These are phyloP conservation scores for Geophilus truncorum DNA, from an alignment of 2,888 invertebrate genomes.

Conservation along the genomic window DNA sequence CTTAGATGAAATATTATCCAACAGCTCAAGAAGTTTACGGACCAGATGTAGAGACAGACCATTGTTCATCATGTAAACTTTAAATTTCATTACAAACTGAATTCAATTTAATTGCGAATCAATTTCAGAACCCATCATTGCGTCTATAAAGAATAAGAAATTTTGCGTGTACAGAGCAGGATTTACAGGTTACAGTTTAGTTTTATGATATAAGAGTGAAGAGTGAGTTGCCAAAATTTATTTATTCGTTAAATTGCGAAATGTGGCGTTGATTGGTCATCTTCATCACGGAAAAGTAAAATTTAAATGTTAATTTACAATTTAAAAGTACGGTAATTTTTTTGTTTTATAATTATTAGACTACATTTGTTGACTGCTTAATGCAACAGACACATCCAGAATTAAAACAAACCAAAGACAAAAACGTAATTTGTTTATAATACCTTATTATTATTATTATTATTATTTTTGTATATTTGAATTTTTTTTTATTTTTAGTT, in stretches of 20 bases:
- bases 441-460: neutral
- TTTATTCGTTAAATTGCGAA: constrained; percentile 56
- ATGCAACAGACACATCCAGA: constrained; percentile 96
- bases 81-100: neutral
- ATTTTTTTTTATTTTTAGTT: constrained; percentile 47
- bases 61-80: constrained; percentile 70
- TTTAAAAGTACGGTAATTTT: neutral
- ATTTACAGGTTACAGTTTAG: constrained; percentile 90
- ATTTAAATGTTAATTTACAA: neutral
- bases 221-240: constrained; percentile 59
- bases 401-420: constrained; percentile 56
- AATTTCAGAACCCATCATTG: constrained; percentile 67
- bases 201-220: constrained; percentile 89
- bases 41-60: constrained; percentile 97
- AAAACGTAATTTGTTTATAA: constrained; percentile 47
- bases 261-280: constrained; percentile 92
- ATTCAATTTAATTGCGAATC: neutral
- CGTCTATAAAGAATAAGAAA: constrained; percentile 89
- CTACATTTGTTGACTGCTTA: constrained; percentile 93
- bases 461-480: neutral
- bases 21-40: constrained; percentile 87
- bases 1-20: constrained; percentile 92
- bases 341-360: constrained; percentile 52
- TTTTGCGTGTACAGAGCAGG: constrained; percentile 92
- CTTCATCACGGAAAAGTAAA: constrained; percentile 89